These are phyloP conservation scores for Neofelis nebulosa DNA, from an alignment of 2,113 vertebrate species.

Conservation along the genomic window DNA sequence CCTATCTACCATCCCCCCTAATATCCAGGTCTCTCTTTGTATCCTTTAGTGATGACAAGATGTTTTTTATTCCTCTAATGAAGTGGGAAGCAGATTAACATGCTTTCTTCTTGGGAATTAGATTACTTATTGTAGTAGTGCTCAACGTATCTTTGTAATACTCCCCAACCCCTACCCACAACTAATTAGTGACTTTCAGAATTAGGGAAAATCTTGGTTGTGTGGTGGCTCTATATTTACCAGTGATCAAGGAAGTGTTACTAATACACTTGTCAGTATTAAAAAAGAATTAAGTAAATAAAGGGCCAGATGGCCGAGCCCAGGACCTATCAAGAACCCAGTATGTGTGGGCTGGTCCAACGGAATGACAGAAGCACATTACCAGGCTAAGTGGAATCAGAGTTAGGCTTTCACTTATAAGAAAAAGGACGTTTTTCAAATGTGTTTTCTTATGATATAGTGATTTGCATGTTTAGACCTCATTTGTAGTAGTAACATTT, in stretches of 20 bases:
- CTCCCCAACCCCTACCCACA: slow-evolving; percentile 9
- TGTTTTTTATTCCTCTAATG: slow-evolving; percentile 56
- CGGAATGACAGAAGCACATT: slow-evolving; percentile 51
- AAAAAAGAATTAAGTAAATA: slow-evolving; percentile 67
- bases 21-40: not conserved
- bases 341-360: slow-evolving; percentile 30
- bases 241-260: slow-evolving; percentile 60
- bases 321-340: slow-evolving; percentile 54
- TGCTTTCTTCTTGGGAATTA: slow-evolving; percentile 1
- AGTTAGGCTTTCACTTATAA: slow-evolving; percentile 54
- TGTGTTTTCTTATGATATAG: slow-evolving; percentile 30
- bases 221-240: slow-evolving; percentile 20
- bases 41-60: slow-evolving; percentile 32
- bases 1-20: not conserved
- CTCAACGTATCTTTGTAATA: slow-evolving; percentile 36
- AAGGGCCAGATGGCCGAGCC: slow-evolving; percentile 51
- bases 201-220: slow-evolving; percentile 56
- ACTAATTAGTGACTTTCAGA: slow-evolving; percentile 64
- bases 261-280: slow-evolving; percentile 69
- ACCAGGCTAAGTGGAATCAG: slow-evolving; percentile 22
- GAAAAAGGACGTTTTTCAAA: slow-evolving; percentile 37
- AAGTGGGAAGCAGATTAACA: slow-evolving; percentile 24
- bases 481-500: slow-evolving; percentile 50
- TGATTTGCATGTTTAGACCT: slow-evolving; percentile 54
- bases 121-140: slow-evolving; percentile 49